Percentiles rank a stretch among this genome's conserved stretches.
These are phyloP conservation scores for Diacarnus erythraeanus DNA, from an alignment of 37 sponge, comb jelly and placozoan species.

Conservation along the genomic window DNA sequence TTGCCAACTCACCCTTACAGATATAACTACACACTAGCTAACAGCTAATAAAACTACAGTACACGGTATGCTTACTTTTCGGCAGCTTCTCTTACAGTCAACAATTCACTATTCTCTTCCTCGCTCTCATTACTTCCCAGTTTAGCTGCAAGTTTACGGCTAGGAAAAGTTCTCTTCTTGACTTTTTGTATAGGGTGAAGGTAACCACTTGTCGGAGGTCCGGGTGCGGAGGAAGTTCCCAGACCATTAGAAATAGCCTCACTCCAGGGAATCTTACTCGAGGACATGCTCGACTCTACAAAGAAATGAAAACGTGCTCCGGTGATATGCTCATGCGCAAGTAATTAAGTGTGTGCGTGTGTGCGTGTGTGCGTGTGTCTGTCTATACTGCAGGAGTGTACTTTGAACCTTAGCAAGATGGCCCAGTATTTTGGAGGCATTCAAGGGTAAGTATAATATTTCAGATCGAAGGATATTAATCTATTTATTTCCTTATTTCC, in stretches of 20 bases:
- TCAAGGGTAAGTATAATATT: slow-evolving; percentile 39
- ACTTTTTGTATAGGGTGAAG: background rate
- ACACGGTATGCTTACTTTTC: background rate
- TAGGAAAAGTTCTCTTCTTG: background rate
- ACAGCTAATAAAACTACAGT: too few species aligned
- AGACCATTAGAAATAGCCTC: background rate
- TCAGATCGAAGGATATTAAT: background rate
- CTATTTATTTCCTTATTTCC: background rate
- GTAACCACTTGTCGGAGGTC: background rate
- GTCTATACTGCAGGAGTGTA: too few species aligned
- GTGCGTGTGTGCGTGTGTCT: too few species aligned
- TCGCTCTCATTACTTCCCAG: too few species aligned
- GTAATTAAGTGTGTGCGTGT: too few species aligned
- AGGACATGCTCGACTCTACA: background rate
- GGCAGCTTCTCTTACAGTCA: background rate
- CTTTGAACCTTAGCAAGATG: background rate
- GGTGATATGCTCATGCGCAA: too few species aligned
- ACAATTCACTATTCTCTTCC: too few species aligned
- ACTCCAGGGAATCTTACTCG: slow-evolving; percentile 14
- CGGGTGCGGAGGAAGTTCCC: slow-evolving; percentile 8
- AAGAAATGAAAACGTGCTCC: background rate
- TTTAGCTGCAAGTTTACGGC: too few species aligned
- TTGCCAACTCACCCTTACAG: too few species aligned
- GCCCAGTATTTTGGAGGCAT: slow-evolving; percentile 48
- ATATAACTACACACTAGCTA: too few species aligned